Evolutionary conservation across 2,113 vertebrate genomes (phyloP).

Genomic region (Trinectes maculatus): DNA sequence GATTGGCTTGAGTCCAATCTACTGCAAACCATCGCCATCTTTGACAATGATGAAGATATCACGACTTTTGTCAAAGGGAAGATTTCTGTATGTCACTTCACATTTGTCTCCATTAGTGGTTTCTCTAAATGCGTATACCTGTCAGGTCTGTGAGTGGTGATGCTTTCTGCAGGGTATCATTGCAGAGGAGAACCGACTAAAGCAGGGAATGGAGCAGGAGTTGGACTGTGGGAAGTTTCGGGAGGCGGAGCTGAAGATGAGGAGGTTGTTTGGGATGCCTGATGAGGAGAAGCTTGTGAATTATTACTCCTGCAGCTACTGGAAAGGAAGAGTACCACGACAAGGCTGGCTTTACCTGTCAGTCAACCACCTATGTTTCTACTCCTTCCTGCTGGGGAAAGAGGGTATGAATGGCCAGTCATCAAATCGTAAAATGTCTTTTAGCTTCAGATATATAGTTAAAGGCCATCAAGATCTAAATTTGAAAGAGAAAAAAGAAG

Average conservation of each 20-base stretch:
- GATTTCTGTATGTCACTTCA: constrained; percentile 85
- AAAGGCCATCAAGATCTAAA: too few relatives aligned
- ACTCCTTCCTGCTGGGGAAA: constrained; percentile 96
- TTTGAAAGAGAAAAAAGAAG: too few relatives aligned
- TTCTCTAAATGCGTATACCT: not conserved
- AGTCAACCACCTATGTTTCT: constrained; percentile 97
- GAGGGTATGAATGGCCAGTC: constrained; percentile 83
- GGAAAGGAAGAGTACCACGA: constrained; percentile 95
- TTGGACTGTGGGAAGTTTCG: constrained; percentile 96
- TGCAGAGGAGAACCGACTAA: constrained; percentile 93
- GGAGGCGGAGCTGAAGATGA: constrained; percentile 96
- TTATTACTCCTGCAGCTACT: constrained; percentile 98
- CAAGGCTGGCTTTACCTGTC: constrained; percentile 98
- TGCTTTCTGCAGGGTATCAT: constrained; percentile 89
- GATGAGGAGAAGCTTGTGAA: constrained; percentile 98
- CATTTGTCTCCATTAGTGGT: not conserved
- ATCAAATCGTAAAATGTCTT: not conserved
- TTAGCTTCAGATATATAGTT: too few relatives aligned
- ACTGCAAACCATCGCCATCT: constrained; percentile 95
- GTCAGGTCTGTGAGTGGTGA: constrained; percentile 11
- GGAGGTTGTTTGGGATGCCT: constrained; percentile 95
- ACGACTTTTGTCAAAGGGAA: constrained; percentile 98
- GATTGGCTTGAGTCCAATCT: constrained; percentile 97
- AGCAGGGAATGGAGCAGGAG: constrained; percentile 85
- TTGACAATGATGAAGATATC: constrained; percentile 95